Base-by-base conservation (phyloP, 2,113 vertebrate species). In the human (Homo sapiens) region DNA sequence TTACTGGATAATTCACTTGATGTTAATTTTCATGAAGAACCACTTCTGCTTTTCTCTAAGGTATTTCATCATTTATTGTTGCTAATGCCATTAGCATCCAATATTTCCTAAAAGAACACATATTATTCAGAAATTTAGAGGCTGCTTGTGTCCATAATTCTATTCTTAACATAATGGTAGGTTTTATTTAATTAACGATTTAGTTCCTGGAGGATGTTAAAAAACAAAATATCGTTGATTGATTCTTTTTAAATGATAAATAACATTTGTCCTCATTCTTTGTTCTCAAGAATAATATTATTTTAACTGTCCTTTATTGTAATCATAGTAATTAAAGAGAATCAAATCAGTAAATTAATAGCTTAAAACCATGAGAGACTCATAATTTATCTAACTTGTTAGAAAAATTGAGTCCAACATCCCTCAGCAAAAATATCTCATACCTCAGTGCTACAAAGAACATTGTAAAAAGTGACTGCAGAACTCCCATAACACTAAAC, bases 311-410 rank as follows among this genome's bases (percentile, higher is more conserved):
- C 38, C 7, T 68, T 91, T 94, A 27, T 35, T 76, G 20, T 61
- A 88, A 95, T 48, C n/a, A 70, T 48, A 88, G 52, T 80, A 64
- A 22, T 97, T 94, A 83, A 66, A 94, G 79, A 90, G 48, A 90
- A 90, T 59, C 40, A 90, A 78, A 91, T 88, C 59, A 82, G 23
- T 57, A 84, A 95, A 64, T 66, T 35, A 43, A 76, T 80, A 84
- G 30, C 11, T 70, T 88, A 25, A 96, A 59, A 95, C 25, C 14
- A 40, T 88, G 22, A 93, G 52, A 89, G 61, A 50, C 8, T 57
- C 9, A 12, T 66, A 45, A 90, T 93, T 90, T 87, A 76, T 43
- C n/a, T 86, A 80, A 66, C 17, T 89, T 88, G 32, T 82, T 93
- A 88, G 86, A 75, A 93, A 14, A 72, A 45, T 48, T 61, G 82